A percentile compares a stretch with the other conserved stretches of the same genome.
phyloP scores from a whole-genome alignment of 2,113 vertebrate genomes.

The Perca flavescens region DNA sequence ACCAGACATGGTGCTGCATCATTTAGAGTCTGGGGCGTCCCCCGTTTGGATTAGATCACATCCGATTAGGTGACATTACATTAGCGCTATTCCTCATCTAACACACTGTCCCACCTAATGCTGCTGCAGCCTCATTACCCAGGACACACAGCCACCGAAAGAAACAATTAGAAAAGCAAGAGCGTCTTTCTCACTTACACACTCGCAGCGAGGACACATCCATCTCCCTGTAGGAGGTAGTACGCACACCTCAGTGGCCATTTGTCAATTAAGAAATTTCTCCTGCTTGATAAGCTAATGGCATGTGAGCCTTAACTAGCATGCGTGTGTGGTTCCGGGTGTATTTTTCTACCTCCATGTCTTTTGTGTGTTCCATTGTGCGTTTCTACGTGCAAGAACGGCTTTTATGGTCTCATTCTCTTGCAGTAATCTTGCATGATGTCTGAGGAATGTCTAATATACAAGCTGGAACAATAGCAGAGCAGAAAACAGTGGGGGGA shows the following conservation, averaged over 20 bases:
- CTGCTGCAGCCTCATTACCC: constrained; percentile 63
- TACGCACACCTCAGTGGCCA: constrained; percentile 20
- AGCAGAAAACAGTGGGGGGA: constrained; percentile 58
- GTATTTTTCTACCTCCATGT: neutral
- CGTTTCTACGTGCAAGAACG: constrained; percentile 46
- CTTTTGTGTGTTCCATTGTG: neutral
- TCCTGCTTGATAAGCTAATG: constrained; percentile 37
- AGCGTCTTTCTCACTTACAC: constrained; percentile 41
- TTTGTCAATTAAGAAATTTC: constrained; percentile 40
- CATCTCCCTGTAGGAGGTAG: constrained; percentile 40
- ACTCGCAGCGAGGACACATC: constrained; percentile 3
- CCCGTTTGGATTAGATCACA: constrained; percentile 63
- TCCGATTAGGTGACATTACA: constrained; percentile 73
- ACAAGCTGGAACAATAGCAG: constrained; percentile 67
- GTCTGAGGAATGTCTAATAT: constrained; percentile 77
- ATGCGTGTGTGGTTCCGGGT: constrained; percentile 1
- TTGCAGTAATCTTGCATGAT: constrained; percentile 65
- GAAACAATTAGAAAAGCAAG: constrained; percentile 53
- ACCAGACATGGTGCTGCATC: constrained; percentile 36
- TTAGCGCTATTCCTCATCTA: constrained; percentile 69
- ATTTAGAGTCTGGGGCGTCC: constrained; percentile 46
- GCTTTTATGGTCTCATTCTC: constrained; percentile 66
- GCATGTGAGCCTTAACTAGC: constrained; percentile 17
- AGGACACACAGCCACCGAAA: constrained; percentile 58
- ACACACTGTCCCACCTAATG: constrained; percentile 62